Base-by-base conservation (phyloP, 2,888 invertebrate species). In the Apodemia hepburni region DNA sequence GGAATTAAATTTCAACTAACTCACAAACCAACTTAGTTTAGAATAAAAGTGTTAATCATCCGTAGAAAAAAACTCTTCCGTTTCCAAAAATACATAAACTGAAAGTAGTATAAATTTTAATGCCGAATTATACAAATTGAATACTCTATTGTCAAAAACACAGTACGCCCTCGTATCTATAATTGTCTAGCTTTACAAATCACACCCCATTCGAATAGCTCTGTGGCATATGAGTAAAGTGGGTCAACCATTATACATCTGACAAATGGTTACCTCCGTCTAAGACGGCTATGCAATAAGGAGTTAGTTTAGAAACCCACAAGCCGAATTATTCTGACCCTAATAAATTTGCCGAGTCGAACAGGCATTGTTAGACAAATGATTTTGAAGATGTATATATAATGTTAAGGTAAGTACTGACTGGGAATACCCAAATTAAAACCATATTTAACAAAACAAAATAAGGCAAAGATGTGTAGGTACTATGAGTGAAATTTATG, bases 301-400 rank as follows among this genome's bases (percentile, higher is more conserved):
- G 85, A 87, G 82, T 77, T 74, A 77, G 79, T 84, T 81, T 81
- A 79, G 84, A 82, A 85, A 82, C 87, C 86, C 85, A 78, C 86
- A 84, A 86, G 85, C 85, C 85, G 87, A 85, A 87, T 87, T 89
- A 88, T 84, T 87, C 82, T 85, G 85, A 90, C 90, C 90, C 87
- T 90, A 88, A 90, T 90, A 90, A 90, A 89, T 90, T 87, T 84
- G 73, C 81, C 79, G 73, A 85, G 87, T 83, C 87, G 86, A 87
- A 87, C 84, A 74, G 79, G 79, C 78, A 82, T 82, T 86, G 87
- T 87, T 80, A 82, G 85, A 87, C 85, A 86, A 89, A 89, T 88
- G 82, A 84, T 81, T 80, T 72, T 68, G 69, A 68, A 75, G 74
- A 75, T 69, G 72, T 73, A 72, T 71, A 71, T 71, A 69, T 66